Conservation (phyloP, 2,797 vertebrate genomes). For the Takifugu ocellatus region DNA sequence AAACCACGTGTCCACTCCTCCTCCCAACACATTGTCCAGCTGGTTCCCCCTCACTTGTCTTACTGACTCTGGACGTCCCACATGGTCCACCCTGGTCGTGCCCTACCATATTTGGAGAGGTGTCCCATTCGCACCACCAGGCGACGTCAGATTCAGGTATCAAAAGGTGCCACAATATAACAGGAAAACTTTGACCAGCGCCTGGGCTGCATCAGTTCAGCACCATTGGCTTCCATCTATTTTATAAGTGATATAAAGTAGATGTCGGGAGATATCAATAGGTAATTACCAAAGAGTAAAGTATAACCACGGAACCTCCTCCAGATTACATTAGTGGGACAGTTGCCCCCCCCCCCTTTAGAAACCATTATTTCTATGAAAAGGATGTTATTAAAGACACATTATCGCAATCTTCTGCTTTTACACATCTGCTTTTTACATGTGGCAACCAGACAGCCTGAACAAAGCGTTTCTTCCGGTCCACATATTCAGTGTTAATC, state of each 20-base stretch:
- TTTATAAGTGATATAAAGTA: conserved; percentile 49
- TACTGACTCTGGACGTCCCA: no score
- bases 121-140: not conserved
- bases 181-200: conserved; percentile 2
- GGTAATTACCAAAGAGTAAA: conserved; percentile 45
- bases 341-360: not conserved
- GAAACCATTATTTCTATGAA: no score
- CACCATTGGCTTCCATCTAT: conserved; percentile 43
- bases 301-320: conserved; percentile 12
- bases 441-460: no score
- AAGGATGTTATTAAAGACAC: no score
- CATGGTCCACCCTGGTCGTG: no score
- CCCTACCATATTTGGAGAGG: no score
- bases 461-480: not conserved
- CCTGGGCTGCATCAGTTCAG: conserved; percentile 45
- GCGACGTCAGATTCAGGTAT: no score
- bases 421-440: no score
- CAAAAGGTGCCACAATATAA: not conserved
- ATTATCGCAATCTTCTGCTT: no score
- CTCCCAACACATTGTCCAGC: no score
- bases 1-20: no score
- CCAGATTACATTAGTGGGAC: conserved; percentile 20
- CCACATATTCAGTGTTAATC: not conserved
- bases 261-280: conserved; percentile 54
- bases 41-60: no score